A percentile compares a stretch with the other conserved stretches of the same genome.
Conservation (phyloP, 2,888 invertebrate genomes). For the Drosophila multiciliata region DNA sequence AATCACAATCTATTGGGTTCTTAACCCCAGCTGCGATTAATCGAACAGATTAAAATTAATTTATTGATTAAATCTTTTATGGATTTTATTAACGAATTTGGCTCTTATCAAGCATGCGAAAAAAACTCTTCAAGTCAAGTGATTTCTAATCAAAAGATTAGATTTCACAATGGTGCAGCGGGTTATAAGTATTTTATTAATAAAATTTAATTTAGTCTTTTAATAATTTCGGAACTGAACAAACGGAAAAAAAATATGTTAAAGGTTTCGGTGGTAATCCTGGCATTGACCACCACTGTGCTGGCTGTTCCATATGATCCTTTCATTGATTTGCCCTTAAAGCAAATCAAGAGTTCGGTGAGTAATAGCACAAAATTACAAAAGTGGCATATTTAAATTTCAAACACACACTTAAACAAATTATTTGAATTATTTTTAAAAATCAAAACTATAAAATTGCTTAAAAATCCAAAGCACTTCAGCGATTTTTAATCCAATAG, state of each 20-base stretch:
- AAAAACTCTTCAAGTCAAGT: slow-evolving; percentile 12
- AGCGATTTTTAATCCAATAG: neutral
- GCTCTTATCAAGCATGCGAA: slow-evolving; percentile 34
- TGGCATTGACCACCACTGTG: slow-evolving; percentile 24
- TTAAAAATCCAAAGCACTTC: neutral
- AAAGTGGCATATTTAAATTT: neutral
- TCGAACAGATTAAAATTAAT: slow-evolving; percentile 17
- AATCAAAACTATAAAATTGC: neutral
- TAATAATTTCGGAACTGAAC: neutral
- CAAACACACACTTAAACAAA: neutral
- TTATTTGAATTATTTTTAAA: neutral
- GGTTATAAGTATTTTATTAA: neutral
- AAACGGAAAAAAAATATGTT: slow-evolving; percentile 41
- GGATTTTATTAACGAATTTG: slow-evolving; percentile 30
- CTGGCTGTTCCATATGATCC: slow-evolving; percentile 53
- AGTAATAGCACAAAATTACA: slow-evolving; percentile 10
- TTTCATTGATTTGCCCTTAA: slow-evolving; percentile 72
- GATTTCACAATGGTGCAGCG: slow-evolving; percentile 26
- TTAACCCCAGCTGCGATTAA: slow-evolving; percentile 7
- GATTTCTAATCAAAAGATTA: slow-evolving; percentile 51
- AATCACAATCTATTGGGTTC: neutral
- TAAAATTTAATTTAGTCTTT: slow-evolving; percentile 38
- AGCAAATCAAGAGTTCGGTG: slow-evolving; percentile 64
- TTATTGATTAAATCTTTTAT: slow-evolving; percentile 27
- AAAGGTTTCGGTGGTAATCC: slow-evolving; percentile 27